These are phyloP conservation scores for Vombatus ursinus DNA, from an alignment of 2,113 vertebrate genomes.

Conservation along the genomic window DNA sequence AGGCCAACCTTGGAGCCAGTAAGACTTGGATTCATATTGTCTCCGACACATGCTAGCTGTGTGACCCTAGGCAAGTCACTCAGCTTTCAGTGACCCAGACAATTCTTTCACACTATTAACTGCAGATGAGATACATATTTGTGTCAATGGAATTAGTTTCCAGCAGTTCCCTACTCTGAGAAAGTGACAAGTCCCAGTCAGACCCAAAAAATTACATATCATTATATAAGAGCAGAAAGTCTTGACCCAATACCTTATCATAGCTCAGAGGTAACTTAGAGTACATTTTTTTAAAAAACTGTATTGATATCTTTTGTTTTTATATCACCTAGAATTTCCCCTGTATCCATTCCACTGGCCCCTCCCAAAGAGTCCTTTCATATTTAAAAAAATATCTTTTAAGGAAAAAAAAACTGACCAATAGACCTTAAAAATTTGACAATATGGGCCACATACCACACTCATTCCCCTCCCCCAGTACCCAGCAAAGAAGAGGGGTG, in stretches of 20 bases:
- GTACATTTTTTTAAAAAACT: not conserved
- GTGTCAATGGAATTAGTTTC: not conserved
- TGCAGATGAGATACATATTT: not conserved
- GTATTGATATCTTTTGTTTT: not conserved
- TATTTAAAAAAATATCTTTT: not conserved
- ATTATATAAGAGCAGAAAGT: not conserved
- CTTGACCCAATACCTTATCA: not conserved
- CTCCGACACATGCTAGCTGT: not conserved
- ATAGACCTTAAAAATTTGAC: not conserved
- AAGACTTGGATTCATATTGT: not conserved
- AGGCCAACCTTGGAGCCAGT: not conserved
- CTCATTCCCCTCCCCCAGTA: not conserved
- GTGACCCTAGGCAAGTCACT: not conserved
- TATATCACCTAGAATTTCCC: not conserved
- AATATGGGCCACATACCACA: not conserved
- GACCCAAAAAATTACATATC: not conserved
- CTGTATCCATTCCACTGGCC: not conserved
- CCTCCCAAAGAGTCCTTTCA: not conserved
- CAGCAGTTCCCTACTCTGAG: not conserved
- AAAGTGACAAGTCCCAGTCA: not conserved
- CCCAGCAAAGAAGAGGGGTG: not conserved
- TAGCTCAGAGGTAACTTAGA: not conserved
- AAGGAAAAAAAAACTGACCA: not conserved
- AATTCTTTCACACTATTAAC: not conserved
- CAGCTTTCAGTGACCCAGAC: not conserved